Conservation (phyloP, 2,888 invertebrate genomes). For the Hyposoter didymator region DNA sequence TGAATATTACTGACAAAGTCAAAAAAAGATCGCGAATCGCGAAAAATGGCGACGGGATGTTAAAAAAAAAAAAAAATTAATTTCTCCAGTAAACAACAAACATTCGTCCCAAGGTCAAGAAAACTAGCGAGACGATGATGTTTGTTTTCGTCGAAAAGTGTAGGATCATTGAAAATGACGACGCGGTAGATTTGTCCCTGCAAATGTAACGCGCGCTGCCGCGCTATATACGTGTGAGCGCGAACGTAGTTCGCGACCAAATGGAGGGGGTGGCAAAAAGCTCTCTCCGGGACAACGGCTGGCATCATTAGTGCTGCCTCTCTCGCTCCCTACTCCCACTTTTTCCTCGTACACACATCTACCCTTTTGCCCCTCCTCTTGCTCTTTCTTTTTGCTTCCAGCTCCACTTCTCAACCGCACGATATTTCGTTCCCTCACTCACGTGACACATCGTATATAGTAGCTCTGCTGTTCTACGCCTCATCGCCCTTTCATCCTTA, state of each 20-base stretch:
- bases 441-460: conserved; percentile 37
- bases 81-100: not conserved
- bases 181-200: conserved; percentile 26
- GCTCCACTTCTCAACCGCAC: conserved; percentile 59
- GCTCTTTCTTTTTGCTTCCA: conserved; percentile 41
- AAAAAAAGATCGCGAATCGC: not conserved
- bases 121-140: not conserved
- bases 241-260: conserved; percentile 27
- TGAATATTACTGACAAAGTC: not conserved
- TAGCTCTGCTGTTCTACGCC: conserved; percentile 19
- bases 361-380: conserved; percentile 34
- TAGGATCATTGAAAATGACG: conserved; percentile 8
- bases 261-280: conserved; percentile 67
- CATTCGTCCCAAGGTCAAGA: not conserved
- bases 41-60: too few relatives aligned
- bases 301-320: conserved; percentile 78
- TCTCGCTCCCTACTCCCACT: conserved; percentile 68
- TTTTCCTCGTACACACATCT: conserved; percentile 66
- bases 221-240: conserved; percentile 14
- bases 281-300: conserved; percentile 70
- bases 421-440: conserved; percentile 68
- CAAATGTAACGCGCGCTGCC: not conserved
- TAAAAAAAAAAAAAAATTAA: not conserved
- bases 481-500: conserved; percentile 39
- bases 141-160: not conserved